Base-by-base conservation (phyloP, 2,797 vertebrate species). In the Lerista edwardsae region DNA sequence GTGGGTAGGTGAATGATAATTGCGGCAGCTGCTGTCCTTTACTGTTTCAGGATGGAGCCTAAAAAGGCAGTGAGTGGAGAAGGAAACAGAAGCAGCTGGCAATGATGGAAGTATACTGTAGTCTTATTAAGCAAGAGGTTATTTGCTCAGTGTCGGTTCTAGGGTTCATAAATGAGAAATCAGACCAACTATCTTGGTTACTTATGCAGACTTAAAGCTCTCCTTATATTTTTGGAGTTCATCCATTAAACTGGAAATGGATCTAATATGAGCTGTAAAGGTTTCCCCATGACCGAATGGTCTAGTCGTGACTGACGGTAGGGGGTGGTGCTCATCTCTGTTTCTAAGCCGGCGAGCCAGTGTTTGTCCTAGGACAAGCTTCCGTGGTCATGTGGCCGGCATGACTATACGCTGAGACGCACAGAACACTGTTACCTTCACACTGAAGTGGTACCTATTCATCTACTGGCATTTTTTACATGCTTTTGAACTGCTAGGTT, bases 91-190 rank as follows among this genome's bases (percentile, higher is more conserved):
- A 21, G 8, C 23, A 25, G 36, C 9, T n/a, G 29, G 64, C 12
- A 41, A 71, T 25, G 34, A 34, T 69, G 31, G 31, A 69, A 41
- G 34, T 2, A 25, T 44, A 44, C n/a, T n/a, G n/a, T 5, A 80
- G 25, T 3, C 83, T 29, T 75, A 69, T 29, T 76, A 65, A 61
- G 41, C 59, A 12, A 44, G 67, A 80, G 41, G 4, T 51, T 44
- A 2, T 17, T 86, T 81, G 34, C 76, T 19, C 69, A 0, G 0
- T 19, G 61, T 90, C 75, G 71, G 10, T 55, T 11, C 17, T 10
- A 14, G 55, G 10, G 84, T 12, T 39, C 39, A 87, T 59, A 80
- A 79, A 19, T 77, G 59, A 27, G 68, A 91, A 85, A 3, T 65
- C 47, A 87, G 78, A 2, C 71, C 19, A 59, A 0, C 62, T 78